Evolutionary conservation across 2,113 vertebrate genomes (phyloP).

Genomic region (Sturnus vulgaris): DNA sequence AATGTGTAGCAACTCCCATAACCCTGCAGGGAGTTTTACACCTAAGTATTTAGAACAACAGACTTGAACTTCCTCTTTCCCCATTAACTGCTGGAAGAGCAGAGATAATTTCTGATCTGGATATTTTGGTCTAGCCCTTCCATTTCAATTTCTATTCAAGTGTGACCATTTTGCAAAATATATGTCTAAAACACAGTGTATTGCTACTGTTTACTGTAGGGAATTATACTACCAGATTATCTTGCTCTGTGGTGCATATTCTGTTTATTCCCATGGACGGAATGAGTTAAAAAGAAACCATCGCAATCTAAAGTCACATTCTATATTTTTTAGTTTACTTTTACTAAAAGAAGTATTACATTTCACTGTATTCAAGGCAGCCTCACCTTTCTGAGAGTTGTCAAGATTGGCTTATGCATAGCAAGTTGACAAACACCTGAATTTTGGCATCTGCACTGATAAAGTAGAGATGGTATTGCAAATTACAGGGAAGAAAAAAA

Average conservation of each 20-base stretch:
- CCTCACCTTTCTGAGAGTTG: background rate
- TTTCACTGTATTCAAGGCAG: background rate
- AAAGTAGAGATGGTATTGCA: background rate
- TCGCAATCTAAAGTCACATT: background rate
- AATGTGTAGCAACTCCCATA: background rate
- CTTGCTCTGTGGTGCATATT: background rate
- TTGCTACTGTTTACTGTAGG: background rate
- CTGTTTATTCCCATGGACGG: background rate
- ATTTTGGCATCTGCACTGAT: slow-evolving; percentile 1
- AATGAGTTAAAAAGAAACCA: background rate
- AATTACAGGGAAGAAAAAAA: background rate
- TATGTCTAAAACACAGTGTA: background rate
- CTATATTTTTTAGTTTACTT: background rate
- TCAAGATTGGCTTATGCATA: background rate
- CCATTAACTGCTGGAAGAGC: background rate
- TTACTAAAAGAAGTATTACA: background rate
- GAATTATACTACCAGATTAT: background rate
- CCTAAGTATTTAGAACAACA: background rate
- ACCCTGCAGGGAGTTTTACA: background rate
- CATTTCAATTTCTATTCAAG: background rate
- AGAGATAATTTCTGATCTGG: background rate
- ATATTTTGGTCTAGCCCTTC: accelerated
- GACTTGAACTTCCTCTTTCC: background rate
- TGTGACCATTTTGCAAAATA: background rate
- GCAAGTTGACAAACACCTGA: background rate